phyloP scores from a whole-genome alignment of 2,888 invertebrate species.

The Drosophila nr. perissopoda region DNA sequence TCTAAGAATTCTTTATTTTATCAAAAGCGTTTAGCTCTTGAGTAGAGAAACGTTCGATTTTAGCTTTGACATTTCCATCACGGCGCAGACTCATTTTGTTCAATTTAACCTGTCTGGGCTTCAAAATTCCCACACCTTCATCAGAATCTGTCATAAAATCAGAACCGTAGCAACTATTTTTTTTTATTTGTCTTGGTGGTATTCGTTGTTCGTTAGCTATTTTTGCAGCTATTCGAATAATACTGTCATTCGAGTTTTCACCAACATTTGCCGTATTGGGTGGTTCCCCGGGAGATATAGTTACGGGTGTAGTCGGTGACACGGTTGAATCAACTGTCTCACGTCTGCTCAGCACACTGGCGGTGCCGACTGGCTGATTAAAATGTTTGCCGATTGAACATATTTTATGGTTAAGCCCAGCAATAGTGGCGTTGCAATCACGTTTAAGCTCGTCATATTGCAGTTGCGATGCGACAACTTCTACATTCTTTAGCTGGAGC shows the following conservation, averaged over 20 bases:
- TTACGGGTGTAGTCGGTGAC: no score
- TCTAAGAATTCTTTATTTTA: no score
- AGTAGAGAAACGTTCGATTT: neutral
- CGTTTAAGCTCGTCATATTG: constrained; percentile 2
- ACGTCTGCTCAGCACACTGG: neutral
- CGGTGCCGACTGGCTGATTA: constrained; percentile 20
- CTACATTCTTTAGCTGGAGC: constrained; percentile 11
- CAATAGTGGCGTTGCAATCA: constrained; percentile 10
- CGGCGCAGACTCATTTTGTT: neutral
- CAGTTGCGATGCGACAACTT: neutral
- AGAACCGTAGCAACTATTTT: neutral
- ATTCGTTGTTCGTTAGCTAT: neutral
- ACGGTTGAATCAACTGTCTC: neutral
- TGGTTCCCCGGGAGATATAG: no score
- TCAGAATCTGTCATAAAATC: constrained; percentile 35
- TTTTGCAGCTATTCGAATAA: neutral
- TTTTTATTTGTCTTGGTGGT: neutral
- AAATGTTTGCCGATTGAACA: constrained; percentile 27
- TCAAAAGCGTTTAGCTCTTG: no score
- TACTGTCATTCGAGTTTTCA: neutral
- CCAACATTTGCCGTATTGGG: no score
- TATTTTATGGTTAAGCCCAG: constrained; percentile 19
- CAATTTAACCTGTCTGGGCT: neutral
- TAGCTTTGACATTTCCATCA: neutral
- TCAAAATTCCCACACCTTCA: neutral